Percentiles rank a stretch among this genome's conserved stretches.
Conservation (phyloP, 35 echinoderm and acorn worm species). For the Apostichopus californicus region DNA sequence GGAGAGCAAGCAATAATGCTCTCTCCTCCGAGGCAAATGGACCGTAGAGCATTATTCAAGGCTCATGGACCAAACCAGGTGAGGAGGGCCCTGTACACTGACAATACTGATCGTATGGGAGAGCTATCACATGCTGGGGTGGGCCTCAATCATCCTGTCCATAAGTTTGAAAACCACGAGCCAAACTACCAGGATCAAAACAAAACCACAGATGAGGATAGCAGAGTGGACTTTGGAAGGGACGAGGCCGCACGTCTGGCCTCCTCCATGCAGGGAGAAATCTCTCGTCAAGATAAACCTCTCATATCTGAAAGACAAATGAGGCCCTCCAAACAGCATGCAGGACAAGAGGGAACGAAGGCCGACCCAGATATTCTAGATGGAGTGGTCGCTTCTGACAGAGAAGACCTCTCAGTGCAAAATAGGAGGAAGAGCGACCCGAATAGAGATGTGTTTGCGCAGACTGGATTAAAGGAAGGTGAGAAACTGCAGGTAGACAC, state of each 20-base stretch:
- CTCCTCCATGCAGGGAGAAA: not conserved
- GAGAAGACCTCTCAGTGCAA: not conserved
- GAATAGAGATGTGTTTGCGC: not conserved
- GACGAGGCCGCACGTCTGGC: not conserved
- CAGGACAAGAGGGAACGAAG: not conserved
- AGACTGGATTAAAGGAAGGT: not conserved
- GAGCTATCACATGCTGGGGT: not conserved
- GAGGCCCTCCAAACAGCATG: not conserved
- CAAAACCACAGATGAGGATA: not conserved
- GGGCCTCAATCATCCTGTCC: no score
- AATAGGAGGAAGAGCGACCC: not conserved
- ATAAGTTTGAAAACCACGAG: no score
- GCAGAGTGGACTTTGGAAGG: not conserved
- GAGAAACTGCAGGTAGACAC: not conserved
- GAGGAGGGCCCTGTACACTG: not conserved
- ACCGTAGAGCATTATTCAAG: constrained; percentile 27
- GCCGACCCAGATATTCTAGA: not conserved
- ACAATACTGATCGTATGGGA: not conserved
- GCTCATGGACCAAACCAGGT: not conserved
- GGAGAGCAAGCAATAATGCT: constrained; percentile 38
- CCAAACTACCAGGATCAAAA: not conserved
- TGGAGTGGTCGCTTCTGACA: not conserved
- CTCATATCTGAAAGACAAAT: not conserved
- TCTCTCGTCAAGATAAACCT: not conserved
- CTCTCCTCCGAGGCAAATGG: constrained; percentile 36